Percentiles rank a stretch among this genome's conserved stretches.
Conservation (phyloP, 1,140 invertebrate species). For the Charaxes varanes region DNA sequence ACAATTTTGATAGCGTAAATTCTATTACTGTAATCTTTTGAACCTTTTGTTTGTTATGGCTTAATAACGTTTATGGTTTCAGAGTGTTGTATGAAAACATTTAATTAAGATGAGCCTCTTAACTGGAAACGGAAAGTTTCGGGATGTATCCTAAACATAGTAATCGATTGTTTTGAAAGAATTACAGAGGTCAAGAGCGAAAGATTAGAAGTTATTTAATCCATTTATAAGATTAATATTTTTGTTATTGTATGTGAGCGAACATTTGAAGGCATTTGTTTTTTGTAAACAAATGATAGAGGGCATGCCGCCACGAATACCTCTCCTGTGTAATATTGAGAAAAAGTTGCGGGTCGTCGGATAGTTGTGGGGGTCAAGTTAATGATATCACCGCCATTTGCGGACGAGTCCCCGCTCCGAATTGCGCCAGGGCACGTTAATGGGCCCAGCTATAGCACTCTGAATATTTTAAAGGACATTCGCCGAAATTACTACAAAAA, state of each 20-base stretch:
- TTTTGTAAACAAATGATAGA: conserved; percentile 7
- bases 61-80: conserved; percentile 3
- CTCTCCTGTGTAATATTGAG: conserved; percentile 62
- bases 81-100: too few relatives aligned
- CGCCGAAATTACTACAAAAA: conserved; percentile 72
- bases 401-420: conserved; percentile 57
- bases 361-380: conserved; percentile 70
- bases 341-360: conserved; percentile 61
- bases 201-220: neutral
- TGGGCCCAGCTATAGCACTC: conserved; percentile 63
- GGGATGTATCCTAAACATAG: too few relatives aligned
- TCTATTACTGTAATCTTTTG: conserved; percentile 12
- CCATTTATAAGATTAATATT: neutral
- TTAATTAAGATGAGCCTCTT: too few relatives aligned
- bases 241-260: conserved; percentile 5
- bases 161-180: too few relatives aligned
- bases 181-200: too few relatives aligned
- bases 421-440: conserved; percentile 69
- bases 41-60: conserved; percentile 4
- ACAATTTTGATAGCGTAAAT: conserved; percentile 24
- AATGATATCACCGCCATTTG: conserved; percentile 71
- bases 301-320: conserved; percentile 27
- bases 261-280: too few relatives aligned
- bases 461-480: conserved; percentile 74
- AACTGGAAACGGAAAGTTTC: too few relatives aligned